Conservation (phyloP, 1,140 invertebrate genomes). For the Lepidostoma basale region DNA sequence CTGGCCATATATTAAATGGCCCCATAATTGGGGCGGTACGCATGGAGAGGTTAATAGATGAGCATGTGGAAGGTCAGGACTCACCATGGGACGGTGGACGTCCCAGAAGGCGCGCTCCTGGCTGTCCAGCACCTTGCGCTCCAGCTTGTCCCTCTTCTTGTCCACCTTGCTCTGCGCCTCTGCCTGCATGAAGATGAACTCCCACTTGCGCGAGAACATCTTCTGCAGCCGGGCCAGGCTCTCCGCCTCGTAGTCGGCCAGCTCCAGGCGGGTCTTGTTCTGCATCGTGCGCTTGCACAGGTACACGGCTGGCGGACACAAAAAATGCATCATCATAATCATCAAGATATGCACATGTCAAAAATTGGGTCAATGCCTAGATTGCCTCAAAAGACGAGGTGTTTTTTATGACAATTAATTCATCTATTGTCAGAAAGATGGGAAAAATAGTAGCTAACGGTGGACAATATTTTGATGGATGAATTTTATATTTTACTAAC, state of each 20-base stretch:
- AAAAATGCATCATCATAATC: background rate
- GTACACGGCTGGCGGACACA: conserved; percentile 84
- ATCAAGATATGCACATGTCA: background rate
- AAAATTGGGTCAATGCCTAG: too few species aligned
- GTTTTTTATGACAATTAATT: too few species aligned
- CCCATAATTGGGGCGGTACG: too few species aligned
- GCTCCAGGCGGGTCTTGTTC: conserved; percentile 95
- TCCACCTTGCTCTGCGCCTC: conserved; percentile 81
- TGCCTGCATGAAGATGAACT: conserved; percentile 99
- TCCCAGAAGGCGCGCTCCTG: conserved; percentile 99
- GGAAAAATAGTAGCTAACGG: too few species aligned
- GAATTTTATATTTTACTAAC: too few species aligned
- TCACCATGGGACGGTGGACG: conserved; percentile 91
- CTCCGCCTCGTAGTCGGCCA: conserved; percentile 98
- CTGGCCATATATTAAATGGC: background rate
- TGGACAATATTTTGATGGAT: too few species aligned
- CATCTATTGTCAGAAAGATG: too few species aligned
- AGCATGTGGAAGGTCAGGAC: background rate
- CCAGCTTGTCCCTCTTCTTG: conserved; percentile 97
- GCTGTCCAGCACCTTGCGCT: conserved; percentile 97
- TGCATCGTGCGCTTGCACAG: conserved; percentile 99
- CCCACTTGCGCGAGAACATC: conserved; percentile 99
- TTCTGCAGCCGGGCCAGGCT: conserved; percentile 97
- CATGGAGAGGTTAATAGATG: background rate
- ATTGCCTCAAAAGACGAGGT: too few species aligned